Conservation (phyloP, 1,140 invertebrate genomes). For the Temnothorax curvispinosus region DNA sequence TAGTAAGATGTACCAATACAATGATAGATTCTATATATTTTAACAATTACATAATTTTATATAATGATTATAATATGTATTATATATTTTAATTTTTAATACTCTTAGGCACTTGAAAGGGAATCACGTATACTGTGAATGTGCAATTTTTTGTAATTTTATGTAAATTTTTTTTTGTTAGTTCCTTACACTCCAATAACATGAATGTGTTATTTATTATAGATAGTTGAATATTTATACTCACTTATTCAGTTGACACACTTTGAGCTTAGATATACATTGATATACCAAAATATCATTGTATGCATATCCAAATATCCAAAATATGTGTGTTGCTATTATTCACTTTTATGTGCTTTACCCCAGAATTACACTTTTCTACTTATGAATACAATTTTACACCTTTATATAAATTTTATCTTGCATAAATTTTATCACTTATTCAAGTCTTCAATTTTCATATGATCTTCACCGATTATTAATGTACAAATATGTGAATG, state of each 20-base stretch:
- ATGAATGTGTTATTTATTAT: conserved; percentile 34
- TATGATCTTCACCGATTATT: background rate
- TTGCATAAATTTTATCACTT: conserved; percentile 12
- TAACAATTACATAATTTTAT: conserved; percentile 19
- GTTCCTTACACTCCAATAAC: background rate
- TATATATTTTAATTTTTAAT: conserved; percentile 24
- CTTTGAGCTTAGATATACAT: background rate
- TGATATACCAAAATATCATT: background rate
- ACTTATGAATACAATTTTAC: conserved; percentile 9
- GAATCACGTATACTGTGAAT: background rate
- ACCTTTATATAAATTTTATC: conserved; percentile 7
- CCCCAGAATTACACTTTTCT: background rate
- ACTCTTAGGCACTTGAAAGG: background rate
- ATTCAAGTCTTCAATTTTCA: background rate
- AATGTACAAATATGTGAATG: conserved; percentile 42
- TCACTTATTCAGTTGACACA: background rate
- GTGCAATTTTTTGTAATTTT: conserved; percentile 16
- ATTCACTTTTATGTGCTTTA: conserved; percentile 41
- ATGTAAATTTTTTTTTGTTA: background rate
- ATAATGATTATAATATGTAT: conserved; percentile 22
- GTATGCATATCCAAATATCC: conserved; percentile 12
- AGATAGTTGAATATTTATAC: conserved; percentile 27
- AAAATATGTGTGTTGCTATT: conserved; percentile 34
- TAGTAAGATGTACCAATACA: conserved; percentile 72
- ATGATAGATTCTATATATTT: conserved; percentile 54